Conservation (phyloP, 2,797 vertebrate species). For the Miichthys miiuy region DNA sequence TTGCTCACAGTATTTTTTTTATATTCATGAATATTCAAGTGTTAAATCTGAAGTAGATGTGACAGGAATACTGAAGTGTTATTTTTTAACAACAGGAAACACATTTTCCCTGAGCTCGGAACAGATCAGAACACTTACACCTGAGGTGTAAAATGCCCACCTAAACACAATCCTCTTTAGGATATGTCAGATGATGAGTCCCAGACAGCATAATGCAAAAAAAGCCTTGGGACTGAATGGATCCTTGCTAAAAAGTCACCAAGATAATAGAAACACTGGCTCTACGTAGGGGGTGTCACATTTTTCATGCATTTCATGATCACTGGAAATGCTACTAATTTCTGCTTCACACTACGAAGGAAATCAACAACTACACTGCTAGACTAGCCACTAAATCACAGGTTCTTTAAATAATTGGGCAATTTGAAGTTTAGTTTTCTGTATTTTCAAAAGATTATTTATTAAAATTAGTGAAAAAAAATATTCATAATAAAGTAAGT, state of each 20-base stretch:
- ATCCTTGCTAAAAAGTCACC: background rate
- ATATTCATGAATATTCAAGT: conserved; percentile 35
- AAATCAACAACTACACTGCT: no score
- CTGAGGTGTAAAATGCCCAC: background rate
- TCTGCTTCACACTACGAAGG: no score
- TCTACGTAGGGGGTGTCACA: no score
- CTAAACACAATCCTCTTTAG: background rate
- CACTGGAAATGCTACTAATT: no score
- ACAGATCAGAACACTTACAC: conserved; percentile 11
- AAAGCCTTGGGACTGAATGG: background rate
- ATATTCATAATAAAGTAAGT: background rate
- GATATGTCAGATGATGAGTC: background rate
- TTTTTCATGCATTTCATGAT: no score
- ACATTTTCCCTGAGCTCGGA: conserved; percentile 9
- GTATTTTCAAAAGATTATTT: background rate
- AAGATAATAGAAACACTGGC: background rate
- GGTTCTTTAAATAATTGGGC: background rate
- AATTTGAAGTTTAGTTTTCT: background rate
- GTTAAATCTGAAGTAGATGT: conserved; percentile 18
- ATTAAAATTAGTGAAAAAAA: background rate
- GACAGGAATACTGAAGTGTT: conserved; percentile 45
- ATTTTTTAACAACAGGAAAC: conserved; percentile 1
- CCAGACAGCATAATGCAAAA: background rate
- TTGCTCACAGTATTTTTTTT: conserved; percentile 39
- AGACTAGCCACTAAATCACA: no score